These are phyloP conservation scores for Lasioglossum villosulum DNA, from an alignment of 2,888 invertebrate species.

Conservation along the genomic window DNA sequence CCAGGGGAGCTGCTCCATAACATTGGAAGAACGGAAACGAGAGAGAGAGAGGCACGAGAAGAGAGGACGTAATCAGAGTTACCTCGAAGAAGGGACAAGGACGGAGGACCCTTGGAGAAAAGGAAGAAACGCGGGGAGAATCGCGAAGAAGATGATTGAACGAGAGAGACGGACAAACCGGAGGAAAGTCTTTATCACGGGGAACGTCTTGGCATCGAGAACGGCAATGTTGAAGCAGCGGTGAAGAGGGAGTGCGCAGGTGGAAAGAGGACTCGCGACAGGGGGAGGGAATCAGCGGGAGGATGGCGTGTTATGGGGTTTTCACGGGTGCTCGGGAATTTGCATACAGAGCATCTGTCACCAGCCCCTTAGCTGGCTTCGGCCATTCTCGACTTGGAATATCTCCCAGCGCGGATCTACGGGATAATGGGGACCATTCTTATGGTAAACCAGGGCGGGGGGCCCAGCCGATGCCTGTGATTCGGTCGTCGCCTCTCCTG, in stretches of 20 bases:
- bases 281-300: conserved; percentile 53
- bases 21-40: conserved; percentile 4
- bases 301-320: conserved; percentile 75
- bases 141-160: conserved; percentile 28
- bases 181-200: conserved; percentile 76
- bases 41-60: background rate
- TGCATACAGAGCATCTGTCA: conserved; percentile 85
- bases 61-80: conserved; percentile 5
- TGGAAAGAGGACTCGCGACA: conserved; percentile 40
- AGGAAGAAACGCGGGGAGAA: conserved; percentile 20
- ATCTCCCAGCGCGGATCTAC: conserved; percentile 82
- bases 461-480: conserved; percentile 61
- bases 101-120: background rate
- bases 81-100: background rate
- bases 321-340: conserved; percentile 80
- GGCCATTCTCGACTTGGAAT: conserved; percentile 83
- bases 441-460: conserved; percentile 80
- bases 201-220: conserved; percentile 61
- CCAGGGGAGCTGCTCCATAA: conserved; percentile 30
- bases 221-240: conserved; percentile 62
- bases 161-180: conserved; percentile 22
- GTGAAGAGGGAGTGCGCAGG: conserved; percentile 63
- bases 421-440: conserved; percentile 84
- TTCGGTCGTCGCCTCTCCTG: conserved; percentile 46
- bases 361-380: conserved; percentile 83